Evolutionary conservation across 2,113 vertebrate species (phyloP), one percentile per base, ranked within the genome.

Genomic region (Argyrosomus japonicus): DNA sequence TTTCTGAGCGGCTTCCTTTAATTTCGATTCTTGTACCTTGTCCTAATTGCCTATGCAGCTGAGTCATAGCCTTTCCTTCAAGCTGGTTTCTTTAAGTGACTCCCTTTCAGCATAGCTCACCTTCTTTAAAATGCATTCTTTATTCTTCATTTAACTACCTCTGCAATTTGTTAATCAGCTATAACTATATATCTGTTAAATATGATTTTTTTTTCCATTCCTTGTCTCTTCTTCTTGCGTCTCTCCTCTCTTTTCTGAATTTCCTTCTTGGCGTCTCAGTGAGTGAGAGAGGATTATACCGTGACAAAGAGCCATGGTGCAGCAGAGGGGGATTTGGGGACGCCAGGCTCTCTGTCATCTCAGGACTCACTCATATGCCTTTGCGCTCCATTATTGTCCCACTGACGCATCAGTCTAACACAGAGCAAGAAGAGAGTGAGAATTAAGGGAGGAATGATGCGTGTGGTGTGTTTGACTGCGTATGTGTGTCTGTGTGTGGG

Each of bases 311-410:
- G 72, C 83, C 86, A 60, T 90, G 86, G 89, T 88, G 90, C 93
- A 92, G 91, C 70, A 58, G 88, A 91, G 68, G 71, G 88, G 89
- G 91, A 93, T 93, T 92, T 92, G 88, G 86, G 90, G 84, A 91
- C 61, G 63, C 85, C 69, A 68, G 79, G 77, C 85, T 89, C 83
- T 85, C 87, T 89, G 89, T 91, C 93, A 93, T 93, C 91, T 93
- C 87, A 87, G 90, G 85, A 85, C 86, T 93, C 89, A 87, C 85
- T 93, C 91, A 90, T 79, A 90, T 86, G 89, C 86, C 81, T 91
- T 87, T 87, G 87, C 43, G 60, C 88, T 86, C 87, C 85, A 89
- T 91, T 93, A 92, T 88, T 88, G 87, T 90, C 82, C 80, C 76
- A 79, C 83, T 91, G 92, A 89, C 68, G 75, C 85, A 88, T 85